These are phyloP conservation scores for Pipistrellus pygmaeus DNA, from an alignment of 2,797 vertebrate species.

Conservation along the genomic window DNA sequence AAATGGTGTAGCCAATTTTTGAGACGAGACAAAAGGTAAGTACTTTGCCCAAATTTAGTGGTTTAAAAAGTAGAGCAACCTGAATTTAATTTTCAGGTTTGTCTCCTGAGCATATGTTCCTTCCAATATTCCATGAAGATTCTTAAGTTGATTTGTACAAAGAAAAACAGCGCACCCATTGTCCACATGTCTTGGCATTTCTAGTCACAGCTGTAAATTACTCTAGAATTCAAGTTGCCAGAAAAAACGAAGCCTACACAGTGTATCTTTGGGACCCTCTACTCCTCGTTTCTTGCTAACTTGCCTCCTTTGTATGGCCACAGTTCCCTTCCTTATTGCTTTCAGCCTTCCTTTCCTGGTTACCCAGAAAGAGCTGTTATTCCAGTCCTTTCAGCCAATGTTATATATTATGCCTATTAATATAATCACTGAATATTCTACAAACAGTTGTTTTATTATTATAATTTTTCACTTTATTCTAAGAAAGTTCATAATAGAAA, in stretches of 20 bases:
- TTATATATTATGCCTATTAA: background rate
- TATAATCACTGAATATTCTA: background rate
- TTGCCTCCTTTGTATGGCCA: background rate
- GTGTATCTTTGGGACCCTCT: background rate
- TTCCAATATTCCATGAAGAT: background rate
- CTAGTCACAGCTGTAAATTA: background rate
- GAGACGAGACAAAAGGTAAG: background rate
- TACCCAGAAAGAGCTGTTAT: background rate
- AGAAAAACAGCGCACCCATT: background rate
- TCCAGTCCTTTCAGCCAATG: background rate
- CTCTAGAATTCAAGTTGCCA: background rate
- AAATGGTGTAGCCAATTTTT: background rate
- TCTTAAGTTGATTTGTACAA: background rate
- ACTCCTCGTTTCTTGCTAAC: background rate
- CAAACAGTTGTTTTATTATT: background rate
- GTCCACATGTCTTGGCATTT: constrained; percentile 12
- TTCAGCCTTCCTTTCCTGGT: background rate
- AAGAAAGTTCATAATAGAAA: background rate
- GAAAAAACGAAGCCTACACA: background rate
- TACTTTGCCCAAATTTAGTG: constrained; percentile 16
- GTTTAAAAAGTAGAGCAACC: background rate
- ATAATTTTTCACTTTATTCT: background rate
- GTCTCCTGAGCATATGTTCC: background rate
- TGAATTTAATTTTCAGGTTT: constrained; percentile 14
- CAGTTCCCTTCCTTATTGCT: background rate